Base-by-base conservation (phyloP, 2,113 vertebrate genomes). In the Cephalopholis sonnerati region DNA sequence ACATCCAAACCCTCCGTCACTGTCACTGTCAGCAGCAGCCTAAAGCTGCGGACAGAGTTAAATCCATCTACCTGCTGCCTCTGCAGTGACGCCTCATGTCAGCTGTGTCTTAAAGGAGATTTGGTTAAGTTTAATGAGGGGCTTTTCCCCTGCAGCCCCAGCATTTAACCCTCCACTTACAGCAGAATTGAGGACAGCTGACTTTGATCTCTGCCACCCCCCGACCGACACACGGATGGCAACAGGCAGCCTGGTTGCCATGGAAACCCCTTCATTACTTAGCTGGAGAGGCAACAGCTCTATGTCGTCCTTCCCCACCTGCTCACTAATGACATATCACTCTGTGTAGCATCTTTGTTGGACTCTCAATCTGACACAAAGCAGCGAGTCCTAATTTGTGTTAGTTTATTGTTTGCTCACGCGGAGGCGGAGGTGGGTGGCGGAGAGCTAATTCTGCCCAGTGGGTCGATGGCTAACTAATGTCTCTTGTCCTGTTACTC, bases 291-390 rank as follows among this genome's bases (percentile, higher is more conserved):
- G 91, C 86, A 75, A 79, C 87, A 77, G 91, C 87, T 79, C 87
- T 57, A 50, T 89, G 84, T 92, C 51, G 74, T 84, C 81, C 77
- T 59, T 82, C 80, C 89, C 93, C 93, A 91, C 90, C 93, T 93
- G 87, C 85, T 91, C 86, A 22, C 90, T 93, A 94, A 95, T 93
- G 93, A 94, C 88, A 92, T 78, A 93, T 95, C 92, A 89, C 83
- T 87, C 82, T 85, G 91, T 87, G 90, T 77, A 86, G 85, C 82
- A 91, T 91, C 92, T 93, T 94, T 95, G 92, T 94, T 91, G 76
- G 83, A 64, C 88, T 84, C 87, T 89, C 86, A 86, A 69, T 86
- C 11, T 90, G 77, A 91, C 88, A 95, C 91, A 95, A 95, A 89
- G 86, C 87, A 84, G 75, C 54, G 46, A 90, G 84, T 83, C 88